Percentiles rank a stretch among this genome's conserved stretches.
Conservation (phyloP, 2,888 invertebrate species). For the Netelia inedita region DNA sequence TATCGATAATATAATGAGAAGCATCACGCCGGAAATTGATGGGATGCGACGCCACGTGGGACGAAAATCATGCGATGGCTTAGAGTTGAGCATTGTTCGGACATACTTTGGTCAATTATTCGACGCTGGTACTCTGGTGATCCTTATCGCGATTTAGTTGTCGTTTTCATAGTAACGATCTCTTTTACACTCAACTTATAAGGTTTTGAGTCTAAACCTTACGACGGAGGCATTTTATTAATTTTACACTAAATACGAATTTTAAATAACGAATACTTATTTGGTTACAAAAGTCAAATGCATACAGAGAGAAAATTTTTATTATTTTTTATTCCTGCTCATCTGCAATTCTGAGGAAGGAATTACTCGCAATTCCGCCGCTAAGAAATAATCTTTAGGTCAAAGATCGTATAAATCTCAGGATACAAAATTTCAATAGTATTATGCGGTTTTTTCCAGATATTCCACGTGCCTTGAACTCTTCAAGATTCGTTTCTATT, state of each 20-base stretch:
- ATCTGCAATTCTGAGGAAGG: slow-evolving; percentile 2
- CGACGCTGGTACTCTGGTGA: slow-evolving; percentile 51
- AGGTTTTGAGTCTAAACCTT: too few species aligned
- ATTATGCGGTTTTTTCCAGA: background rate
- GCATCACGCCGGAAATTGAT: slow-evolving; percentile 68
- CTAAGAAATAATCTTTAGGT: slow-evolving; percentile 1
- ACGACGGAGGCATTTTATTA: too few species aligned
- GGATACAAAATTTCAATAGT: background rate
- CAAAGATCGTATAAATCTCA: background rate
- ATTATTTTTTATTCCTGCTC: background rate
- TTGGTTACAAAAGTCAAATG: background rate
- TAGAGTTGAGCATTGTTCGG: background rate
- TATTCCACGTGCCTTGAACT: background rate
- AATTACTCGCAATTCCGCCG: background rate
- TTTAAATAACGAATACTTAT: background rate
- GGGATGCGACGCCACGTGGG: slow-evolving; percentile 55
- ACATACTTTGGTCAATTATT: background rate
- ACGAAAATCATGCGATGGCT: slow-evolving; percentile 15
- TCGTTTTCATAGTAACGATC: slow-evolving; percentile 17
- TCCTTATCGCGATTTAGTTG: slow-evolving; percentile 40
- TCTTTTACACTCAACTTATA: too few species aligned
- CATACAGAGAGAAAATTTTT: background rate
- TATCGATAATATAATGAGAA: slow-evolving; percentile 41
- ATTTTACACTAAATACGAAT: background rate
- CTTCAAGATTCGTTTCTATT: background rate